Evolutionary conservation across 1,140 invertebrate species (phyloP).

Genomic region (Apis laboriosa): DNA sequence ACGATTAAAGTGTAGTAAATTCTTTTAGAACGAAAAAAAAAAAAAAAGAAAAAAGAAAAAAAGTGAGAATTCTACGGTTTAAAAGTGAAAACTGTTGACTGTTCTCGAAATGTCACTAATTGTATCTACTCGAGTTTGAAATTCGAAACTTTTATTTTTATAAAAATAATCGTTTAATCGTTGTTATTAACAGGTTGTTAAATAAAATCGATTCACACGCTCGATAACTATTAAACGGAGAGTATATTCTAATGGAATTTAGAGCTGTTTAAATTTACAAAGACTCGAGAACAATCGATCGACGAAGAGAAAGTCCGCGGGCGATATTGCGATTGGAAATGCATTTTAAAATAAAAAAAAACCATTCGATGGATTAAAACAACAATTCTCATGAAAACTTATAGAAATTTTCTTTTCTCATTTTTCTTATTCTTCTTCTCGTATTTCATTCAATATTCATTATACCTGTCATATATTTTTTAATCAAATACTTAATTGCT

Average conservation of each 20-base stretch:
- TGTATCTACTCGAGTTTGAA: background rate
- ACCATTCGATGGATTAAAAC: background rate
- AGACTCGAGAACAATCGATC: background rate
- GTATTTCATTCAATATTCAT: background rate
- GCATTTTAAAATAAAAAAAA: background rate
- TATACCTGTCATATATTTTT: background rate
- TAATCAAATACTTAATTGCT: background rate
- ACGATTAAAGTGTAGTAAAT: background rate
- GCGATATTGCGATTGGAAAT: background rate
- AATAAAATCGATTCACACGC: background rate
- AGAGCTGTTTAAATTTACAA: background rate
- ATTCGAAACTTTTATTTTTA: background rate
- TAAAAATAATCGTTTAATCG: background rate
- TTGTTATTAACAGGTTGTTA: background rate
- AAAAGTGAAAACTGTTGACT: background rate
- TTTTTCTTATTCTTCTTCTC: background rate
- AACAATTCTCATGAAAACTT: background rate
- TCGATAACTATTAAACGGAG: background rate
- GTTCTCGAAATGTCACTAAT: too few species aligned
- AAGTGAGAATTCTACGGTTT: background rate
- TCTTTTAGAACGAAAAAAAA: too few species aligned
- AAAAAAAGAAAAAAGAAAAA: too few species aligned
- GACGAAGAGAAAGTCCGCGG: background rate
- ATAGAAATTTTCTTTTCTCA: background rate
- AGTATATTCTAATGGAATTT: background rate